Evolutionary conservation across 2,888 invertebrate genomes (phyloP).

Genomic region (Leptura quadrifasciata): DNA sequence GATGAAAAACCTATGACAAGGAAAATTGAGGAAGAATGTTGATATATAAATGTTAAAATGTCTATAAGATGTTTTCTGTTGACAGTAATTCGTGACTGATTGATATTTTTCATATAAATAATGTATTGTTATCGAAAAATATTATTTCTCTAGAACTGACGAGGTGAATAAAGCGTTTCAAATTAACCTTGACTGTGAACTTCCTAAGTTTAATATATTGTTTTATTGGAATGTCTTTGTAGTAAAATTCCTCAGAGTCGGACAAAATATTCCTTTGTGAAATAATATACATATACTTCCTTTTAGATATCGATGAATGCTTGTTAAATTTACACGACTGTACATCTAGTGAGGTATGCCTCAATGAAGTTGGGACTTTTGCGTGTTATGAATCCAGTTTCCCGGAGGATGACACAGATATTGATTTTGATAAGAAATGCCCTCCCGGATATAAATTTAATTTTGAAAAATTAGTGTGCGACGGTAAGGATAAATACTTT

Average conservation of each 20-base stretch:
- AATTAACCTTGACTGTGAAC: not conserved
- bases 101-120: no score
- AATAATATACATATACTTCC: not conserved
- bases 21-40: no score
- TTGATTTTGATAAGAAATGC: slow-evolving; percentile 70
- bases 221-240: not conserved
- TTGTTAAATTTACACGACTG: slow-evolving; percentile 74
- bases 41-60: no score
- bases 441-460: slow-evolving; percentile 78
- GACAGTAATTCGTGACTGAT: no score
- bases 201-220: not conserved
- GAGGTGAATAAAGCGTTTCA: not conserved
- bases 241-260: not conserved
- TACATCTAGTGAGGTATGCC: slow-evolving; percentile 72
- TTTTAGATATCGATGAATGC: slow-evolving; percentile 80
- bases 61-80: no score
- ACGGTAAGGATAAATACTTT: slow-evolving; percentile 64
- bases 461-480: slow-evolving; percentile 76
- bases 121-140: no score
- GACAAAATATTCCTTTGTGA: not conserved
- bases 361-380: slow-evolving; percentile 77
- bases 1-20: no score
- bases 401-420: slow-evolving; percentile 60
- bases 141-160: no score
- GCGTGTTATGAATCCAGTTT: slow-evolving; percentile 73